Base-by-base conservation (phyloP, 1,140 invertebrate species). In the Pogonomyrmex californicus region DNA sequence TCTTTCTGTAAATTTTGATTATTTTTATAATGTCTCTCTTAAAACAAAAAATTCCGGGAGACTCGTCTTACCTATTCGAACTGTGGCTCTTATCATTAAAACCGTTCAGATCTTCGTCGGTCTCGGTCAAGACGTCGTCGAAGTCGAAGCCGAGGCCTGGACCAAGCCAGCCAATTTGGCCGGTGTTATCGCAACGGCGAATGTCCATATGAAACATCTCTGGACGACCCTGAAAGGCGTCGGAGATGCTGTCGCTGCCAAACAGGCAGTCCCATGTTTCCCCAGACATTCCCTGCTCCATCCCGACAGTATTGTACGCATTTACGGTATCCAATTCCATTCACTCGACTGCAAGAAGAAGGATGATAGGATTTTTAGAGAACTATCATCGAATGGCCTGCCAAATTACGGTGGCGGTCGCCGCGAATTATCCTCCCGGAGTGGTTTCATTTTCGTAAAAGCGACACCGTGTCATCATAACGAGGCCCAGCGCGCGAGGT, bases 141-240 rank as follows among this genome's bases (percentile, higher is more conserved):
- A 97, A 96, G 94, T 96, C 97, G 71, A 96, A 96, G 12, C 95
- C 95, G 14, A 95, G 88, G 47, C 94, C 94, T 0, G 92, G 88
- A 51, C 75, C 58, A 73, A 94, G 96, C 44, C 97, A 97, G 70
- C 97, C 97, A 60, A 98, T 96, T 62, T 97, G 96, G 73, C 97
- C 97, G 58, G 98, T 97, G 87, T 98, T 97, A 93, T 98, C 97
- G 68, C 97, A 97, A 33, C 47, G 33, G 90, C 98, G 97, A 44
- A 98, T 98, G 92, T 98, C 98, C 91, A 97, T 97, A 68, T 97
- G 97, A 83, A 98, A 96, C 97, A 98, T 98, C 86, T 97, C 96
- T 92, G 97, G 97, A 10, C 36, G 77, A 56, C 33, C 23, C 5
- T 78, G 58, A 5, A 78, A 14, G 58, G 44, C 76, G 92, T 98